Percentiles rank a stretch among this genome's conserved stretches.
Conservation (phyloP, 92 coral and sea anemone species). For the Desmophyllum pertusum region DNA sequence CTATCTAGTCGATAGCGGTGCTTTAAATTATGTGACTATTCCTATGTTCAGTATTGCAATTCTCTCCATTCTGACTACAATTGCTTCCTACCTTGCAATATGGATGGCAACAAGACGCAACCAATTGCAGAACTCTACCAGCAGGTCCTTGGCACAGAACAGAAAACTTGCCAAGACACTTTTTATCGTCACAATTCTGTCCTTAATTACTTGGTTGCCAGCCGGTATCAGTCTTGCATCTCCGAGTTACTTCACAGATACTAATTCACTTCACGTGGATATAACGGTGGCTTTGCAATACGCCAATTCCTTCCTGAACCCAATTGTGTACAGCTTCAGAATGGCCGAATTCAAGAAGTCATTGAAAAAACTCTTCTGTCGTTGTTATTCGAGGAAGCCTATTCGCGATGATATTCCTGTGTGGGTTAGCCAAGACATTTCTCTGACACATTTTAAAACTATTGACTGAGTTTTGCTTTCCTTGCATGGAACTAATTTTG, state of each 20-base stretch:
- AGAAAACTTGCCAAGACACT: slow-evolving; percentile 23
- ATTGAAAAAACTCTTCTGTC: neutral
- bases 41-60: neutral
- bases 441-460: neutral
- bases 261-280: neutral
- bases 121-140: neutral
- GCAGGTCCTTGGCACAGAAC: slow-evolving; percentile 2
- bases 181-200: slow-evolving; percentile 12
- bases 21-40: neutral
- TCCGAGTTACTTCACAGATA: neutral
- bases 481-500: neutral
- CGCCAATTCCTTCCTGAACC: slow-evolving; percentile 16
- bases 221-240: neutral
- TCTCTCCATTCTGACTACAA: neutral
- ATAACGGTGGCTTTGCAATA: neutral
- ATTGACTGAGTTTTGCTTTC: neutral
- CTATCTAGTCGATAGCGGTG: neutral
- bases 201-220: slow-evolving; percentile 18
- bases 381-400: neutral
- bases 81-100: slow-evolving; percentile 3
- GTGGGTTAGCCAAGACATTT: neutral
- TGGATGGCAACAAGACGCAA: slow-evolving; percentile 7
- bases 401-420: neutral
- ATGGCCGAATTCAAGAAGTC: slow-evolving; percentile 3
- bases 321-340: slow-evolving; percentile 14